Base-by-base conservation (phyloP, 1,140 invertebrate genomes). In the Drosophila ananassae region DNA sequence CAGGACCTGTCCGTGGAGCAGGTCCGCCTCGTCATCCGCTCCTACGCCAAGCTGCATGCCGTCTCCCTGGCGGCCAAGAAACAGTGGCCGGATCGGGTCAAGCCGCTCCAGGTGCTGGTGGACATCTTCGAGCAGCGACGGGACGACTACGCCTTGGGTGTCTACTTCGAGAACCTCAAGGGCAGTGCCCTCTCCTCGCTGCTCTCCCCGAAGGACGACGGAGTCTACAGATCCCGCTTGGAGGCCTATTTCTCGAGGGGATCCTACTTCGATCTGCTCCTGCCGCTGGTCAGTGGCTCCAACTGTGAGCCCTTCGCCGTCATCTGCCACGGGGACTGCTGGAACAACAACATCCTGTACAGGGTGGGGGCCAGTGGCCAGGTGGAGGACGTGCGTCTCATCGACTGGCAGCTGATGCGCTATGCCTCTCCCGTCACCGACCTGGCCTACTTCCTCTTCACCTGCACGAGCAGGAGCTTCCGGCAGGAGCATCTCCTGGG, bases 391-490 rank as follows among this genome's bases (percentile, higher is more conserved):
- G 78, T 93, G n/a, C 78, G 92, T 7, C 69, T 94, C 0, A 66
- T 95, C 10, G 94, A 95, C 72, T 94, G 93, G 79, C 94, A 95
- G 80, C 79, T 94, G 9, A 90, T 92, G 9, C 90, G 93, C 3
- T 93, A 93, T 54, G 93, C 93, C 1, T 94, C 94, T 2, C 94
- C 94, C 3, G 92, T 94, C 2, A 92, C 92, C 2, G 94, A 95
- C 63, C 66, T 95, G 47, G 92, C 93, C 0, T 94, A 95, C 68
- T 94, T 93, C 61, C 83, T 95, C 3, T 94, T 93, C 62, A 92
- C 93, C 72, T 93, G 93, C 54, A 93, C 94, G 0, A 92, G 93
- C 22, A 80, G 92, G 53, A 64, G 91, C 6, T 90, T 94, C 24
- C 87, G 94, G 6, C 60, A 83, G 13, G 67, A 92, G 13, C 83